These are phyloP conservation scores for Dipus sagitta DNA, from an alignment of 2,797 vertebrate genomes.

Conservation along the genomic window DNA sequence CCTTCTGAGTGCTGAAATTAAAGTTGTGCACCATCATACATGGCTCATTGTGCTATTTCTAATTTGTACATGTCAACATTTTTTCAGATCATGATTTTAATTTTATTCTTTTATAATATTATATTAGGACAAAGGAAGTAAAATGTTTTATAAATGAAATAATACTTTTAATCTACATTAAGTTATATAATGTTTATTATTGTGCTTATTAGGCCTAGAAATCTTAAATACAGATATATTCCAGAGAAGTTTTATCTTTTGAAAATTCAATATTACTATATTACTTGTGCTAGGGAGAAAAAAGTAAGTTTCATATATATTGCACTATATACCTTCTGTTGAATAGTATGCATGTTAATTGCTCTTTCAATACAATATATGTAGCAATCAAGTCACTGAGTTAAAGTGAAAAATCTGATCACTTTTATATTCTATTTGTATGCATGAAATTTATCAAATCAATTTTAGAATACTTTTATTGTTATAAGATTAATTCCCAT, in stretches of 20 bases:
- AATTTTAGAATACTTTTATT: not conserved
- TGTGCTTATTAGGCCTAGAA: not conserved
- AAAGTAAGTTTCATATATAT: not conserved
- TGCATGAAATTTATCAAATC: not conserved
- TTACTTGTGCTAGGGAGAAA: not conserved
- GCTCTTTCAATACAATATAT: not conserved
- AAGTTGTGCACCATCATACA: no score
- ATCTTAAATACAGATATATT: not conserved
- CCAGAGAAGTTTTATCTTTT: no score
- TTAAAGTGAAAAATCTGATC: not conserved
- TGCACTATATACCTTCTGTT: not conserved
- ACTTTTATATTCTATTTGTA: not conserved
- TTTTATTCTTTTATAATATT: no score
- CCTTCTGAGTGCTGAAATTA: no score
- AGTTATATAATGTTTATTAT: not conserved
- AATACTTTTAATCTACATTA: not conserved
- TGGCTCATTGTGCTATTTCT: no score
- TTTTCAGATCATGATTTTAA: no score
- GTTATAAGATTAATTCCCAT: not conserved
- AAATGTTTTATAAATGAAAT: not conserved
- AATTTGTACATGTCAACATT: no score
- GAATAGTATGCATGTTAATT: not conserved
- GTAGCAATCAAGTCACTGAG: not conserved
- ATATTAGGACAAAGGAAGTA: not conserved
- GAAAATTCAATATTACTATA: not conserved